Conservation (phyloP, 2,888 invertebrate species). For the Dicyrtomina minuta region DNA sequence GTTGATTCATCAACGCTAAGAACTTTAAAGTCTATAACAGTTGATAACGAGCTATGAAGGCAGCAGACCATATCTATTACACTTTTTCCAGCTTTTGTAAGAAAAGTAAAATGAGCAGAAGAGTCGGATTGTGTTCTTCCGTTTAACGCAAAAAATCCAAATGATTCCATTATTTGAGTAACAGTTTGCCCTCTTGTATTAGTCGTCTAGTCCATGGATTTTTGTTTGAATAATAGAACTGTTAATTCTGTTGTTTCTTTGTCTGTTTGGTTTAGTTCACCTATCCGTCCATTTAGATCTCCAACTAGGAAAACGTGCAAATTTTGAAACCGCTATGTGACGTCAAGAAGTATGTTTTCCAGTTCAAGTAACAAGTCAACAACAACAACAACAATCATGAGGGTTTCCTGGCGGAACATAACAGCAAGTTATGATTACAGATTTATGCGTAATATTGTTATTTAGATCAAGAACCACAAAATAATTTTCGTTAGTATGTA, state of each 20-base stretch:
- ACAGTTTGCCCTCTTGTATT: background rate
- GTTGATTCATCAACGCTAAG: background rate
- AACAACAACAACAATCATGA: too few species aligned
- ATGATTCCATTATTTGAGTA: background rate
- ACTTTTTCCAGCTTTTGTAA: background rate
- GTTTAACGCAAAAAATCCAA: background rate
- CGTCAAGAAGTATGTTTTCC: too few species aligned
- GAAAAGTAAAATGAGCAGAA: background rate
- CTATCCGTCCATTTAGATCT: background rate
- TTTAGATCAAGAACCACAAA: background rate
- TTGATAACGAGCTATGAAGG: too few species aligned
- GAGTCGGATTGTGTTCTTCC: slow-evolving; percentile 1
- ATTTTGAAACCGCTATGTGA: background rate
- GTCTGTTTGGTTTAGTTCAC: background rate
- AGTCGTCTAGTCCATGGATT: background rate
- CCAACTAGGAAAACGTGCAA: background rate
- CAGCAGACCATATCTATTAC: background rate
- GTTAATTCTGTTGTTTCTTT: background rate
- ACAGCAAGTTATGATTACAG: too few species aligned
- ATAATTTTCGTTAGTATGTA: background rate
- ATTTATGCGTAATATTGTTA: too few species aligned
- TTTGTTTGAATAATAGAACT: background rate
- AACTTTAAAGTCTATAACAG: background rate
- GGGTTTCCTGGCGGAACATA: background rate
- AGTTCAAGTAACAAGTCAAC: too few species aligned